Evolutionary conservation across 2,888 invertebrate species (phyloP), one percentile per base, ranked within the genome.

Genomic region (Teleiodes luculella): DNA sequence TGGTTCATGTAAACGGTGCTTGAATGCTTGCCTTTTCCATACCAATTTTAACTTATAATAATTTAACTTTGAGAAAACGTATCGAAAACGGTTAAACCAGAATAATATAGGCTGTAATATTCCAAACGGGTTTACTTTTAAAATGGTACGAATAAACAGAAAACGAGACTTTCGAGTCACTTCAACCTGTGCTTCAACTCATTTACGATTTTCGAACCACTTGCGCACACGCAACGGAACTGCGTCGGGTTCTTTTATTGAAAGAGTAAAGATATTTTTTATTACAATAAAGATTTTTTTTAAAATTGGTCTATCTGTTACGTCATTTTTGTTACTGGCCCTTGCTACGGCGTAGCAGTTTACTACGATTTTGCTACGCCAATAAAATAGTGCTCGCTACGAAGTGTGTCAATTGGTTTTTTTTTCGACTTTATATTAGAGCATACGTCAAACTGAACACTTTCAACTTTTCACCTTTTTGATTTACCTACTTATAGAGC

Each of bases 131-230:
- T 57, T 57, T 50, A 11, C 37, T 8, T 54, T 61, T 60, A 52
- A 55, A 59, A 63, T 63, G 56, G 59, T 35, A 50, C 63, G 55
- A 59, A 54, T 60, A 59, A 63, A 62, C 52, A 36, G 4, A 58
- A 59, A 65, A 64, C 65, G 53, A 62, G 65, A 64, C 59, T 59
- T 59, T 65, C 63, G 59, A 61, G 65, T 64, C 56, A 39, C 10
- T 35, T 41, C 11, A 20, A 8, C 20, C 11, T 11, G 20, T 11
- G 18, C 10, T 35, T 41, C 11, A 20, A 8, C 20, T 11, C 16
- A 41, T 11, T 18, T 41, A 18, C 10, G 20, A 20, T 3, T 41
- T 20, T 8, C 3, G n/a, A 35, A 11, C 1, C n/a, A n/a, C n/a
- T n/a, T 8, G 48, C 59, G 24, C 36, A 53, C 41, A 43, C 24